A percentile compares a stretch with the other conserved stretches of the same genome.
These are phyloP conservation scores for Bambusicola thoracicus DNA, from an alignment of 2,113 vertebrate genomes.

Conservation along the genomic window DNA sequence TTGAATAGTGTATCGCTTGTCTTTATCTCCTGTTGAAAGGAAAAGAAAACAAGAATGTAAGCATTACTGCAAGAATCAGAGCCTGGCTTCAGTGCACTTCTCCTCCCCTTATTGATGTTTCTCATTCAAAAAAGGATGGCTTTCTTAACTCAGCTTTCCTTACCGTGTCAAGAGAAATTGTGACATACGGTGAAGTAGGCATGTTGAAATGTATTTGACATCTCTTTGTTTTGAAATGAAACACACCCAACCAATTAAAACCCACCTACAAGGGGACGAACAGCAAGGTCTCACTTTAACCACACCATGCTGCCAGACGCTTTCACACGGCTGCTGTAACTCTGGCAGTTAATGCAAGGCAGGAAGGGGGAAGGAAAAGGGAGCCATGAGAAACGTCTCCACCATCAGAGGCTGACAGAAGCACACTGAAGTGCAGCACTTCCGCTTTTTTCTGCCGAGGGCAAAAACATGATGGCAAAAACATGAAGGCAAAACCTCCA, in stretches of 20 bases:
- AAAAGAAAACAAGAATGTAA: neutral
- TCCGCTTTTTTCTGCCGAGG: neutral
- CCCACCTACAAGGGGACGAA: neutral
- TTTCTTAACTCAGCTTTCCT: neutral
- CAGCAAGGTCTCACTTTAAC: neutral
- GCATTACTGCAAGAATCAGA: neutral
- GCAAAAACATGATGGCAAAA: neutral
- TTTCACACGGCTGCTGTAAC: neutral
- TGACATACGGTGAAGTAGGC: neutral
- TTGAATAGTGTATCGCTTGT: neutral
- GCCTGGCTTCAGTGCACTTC: neutral
- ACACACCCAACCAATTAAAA: neutral
- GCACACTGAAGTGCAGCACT: neutral
- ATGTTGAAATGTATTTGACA: neutral
- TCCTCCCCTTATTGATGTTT: neutral
- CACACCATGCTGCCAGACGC: rapidly evolving
- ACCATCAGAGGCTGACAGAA: neutral
- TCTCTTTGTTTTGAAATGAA: neutral
- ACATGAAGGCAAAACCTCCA: neutral
- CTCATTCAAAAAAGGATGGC: neutral
- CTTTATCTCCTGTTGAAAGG: neutral
- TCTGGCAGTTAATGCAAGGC: neutral
- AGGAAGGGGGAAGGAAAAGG: neutral
- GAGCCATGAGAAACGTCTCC: neutral
- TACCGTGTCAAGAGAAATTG: neutral